Evolutionary conservation across 2,113 vertebrate species (phyloP).

Genomic region (Mesoclemmys tuberculata): DNA sequence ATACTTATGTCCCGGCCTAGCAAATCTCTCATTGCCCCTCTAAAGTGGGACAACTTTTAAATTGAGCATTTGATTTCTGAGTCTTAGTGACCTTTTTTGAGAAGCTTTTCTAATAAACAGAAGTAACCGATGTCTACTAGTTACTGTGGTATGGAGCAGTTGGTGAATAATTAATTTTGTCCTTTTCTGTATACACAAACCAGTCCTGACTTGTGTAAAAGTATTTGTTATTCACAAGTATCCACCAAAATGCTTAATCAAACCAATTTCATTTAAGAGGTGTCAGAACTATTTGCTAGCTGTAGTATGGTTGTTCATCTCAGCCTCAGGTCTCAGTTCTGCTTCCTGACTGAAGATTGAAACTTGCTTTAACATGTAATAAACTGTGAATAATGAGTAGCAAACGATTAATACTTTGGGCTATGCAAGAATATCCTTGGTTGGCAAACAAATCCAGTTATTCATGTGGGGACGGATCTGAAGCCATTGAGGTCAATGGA

Average conservation of each 20-base stretch:
- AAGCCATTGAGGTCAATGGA: background rate
- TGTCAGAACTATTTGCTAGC: background rate
- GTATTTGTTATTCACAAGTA: conserved; percentile 30
- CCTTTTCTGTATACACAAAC: background rate
- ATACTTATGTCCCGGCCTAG: conserved; percentile 5
- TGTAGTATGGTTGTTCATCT: conserved; percentile 3
- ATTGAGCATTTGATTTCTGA: conserved; percentile 45
- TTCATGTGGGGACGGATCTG: background rate
- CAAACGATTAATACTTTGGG: conserved; percentile 16
- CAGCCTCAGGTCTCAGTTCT: background rate
- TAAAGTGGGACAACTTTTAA: conserved; percentile 41
- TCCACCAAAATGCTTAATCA: background rate
- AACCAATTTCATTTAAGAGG: background rate
- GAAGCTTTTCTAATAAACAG: conserved; percentile 20
- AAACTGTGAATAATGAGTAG: conserved; percentile 27
- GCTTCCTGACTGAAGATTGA: background rate
- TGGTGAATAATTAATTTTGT: conserved; percentile 43
- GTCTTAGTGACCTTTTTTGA: conserved; percentile 43
- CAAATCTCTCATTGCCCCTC: conserved; percentile 39
- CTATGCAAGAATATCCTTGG: background rate
- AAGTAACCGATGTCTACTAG: conserved; percentile 16
- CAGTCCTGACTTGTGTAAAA: conserved; percentile 19
- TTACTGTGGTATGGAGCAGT: conserved; percentile 37
- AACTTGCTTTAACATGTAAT: background rate
- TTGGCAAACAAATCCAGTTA: background rate